Evolutionary conservation across 2,888 invertebrate genomes (phyloP), one percentile per base, ranked within the genome.

Genomic region (Panzeria rudis): DNA sequence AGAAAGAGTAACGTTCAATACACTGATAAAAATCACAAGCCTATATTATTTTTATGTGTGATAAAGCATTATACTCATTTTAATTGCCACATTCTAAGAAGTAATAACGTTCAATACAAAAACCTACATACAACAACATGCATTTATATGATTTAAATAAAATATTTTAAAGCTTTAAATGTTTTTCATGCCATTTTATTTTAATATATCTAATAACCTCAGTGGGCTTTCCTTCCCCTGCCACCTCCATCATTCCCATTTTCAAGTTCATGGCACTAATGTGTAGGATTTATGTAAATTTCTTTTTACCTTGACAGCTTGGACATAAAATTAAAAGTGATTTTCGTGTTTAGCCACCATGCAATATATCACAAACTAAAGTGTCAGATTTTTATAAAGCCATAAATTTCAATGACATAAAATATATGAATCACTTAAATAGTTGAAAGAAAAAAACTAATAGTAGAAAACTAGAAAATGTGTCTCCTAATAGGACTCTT

Each of bases 301-400:
- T 66, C n/a, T 61, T 35, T 64, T 29, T 15, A 79, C 82, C 82
- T 85, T 82, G 82, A 82, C 75, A 79, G 75, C 71, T 75, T 85
- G 69, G 85, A 79, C 82, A 79, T 62, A 13, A 72, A 71, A 41
- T 85, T 32, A 85, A 82, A 75, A 75, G 44, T 75, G 82, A 82
- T 85, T 85, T 80, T 82, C 62, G 54, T 85, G 75, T 82, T 79
- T 20, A 82, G 64, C 71, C 25, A 75, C 71, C 82, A 85, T 85
- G 85, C 85, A 69, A 85, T 83, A 77, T 72, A 52, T 81, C 61
- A 77, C 56, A 20, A 84, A 47, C 77, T 8, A 81, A 78, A 75
- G 75, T 85, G 78, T 66, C 75, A 85, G 82, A 85, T 85, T 85
- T 85, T 73, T 75, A 69, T 77, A 81, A 81, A 35, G 25, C 62